Percentiles rank a stretch among this genome's conserved stretches.
phyloP scores from a whole-genome alignment of 30 jellyfish, hydroid and myxozoan species.

The Aurelia sp. region DNA sequence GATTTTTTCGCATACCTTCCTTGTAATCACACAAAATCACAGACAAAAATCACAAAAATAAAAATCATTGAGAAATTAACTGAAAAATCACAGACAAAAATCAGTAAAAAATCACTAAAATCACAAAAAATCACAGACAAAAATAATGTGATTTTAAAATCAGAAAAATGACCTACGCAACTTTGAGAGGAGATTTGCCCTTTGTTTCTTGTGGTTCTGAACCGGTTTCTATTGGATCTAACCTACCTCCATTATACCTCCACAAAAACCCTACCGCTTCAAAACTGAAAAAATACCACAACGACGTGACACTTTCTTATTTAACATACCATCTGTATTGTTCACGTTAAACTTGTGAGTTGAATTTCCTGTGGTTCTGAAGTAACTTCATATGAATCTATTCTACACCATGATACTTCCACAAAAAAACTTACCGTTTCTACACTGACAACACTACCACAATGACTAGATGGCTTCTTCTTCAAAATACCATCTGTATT shows the following conservation, averaged over 20 bases:
- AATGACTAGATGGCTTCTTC: conserved; percentile 72
- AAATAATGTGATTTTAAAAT: no score
- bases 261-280: conserved; percentile 76
- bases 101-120: no score
- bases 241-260: not conserved
- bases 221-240: conserved; percentile 26
- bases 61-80: no score
- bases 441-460: conserved; percentile 88
- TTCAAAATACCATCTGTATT: conserved; percentile 20
- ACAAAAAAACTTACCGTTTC: conserved; percentile 82
- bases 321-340: conserved; percentile 10
- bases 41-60: no score
- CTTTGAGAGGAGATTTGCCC: no score
- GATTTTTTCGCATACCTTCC: no score
- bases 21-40: no score
- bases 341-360: conserved; percentile 62
- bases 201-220: conserved; percentile 48
- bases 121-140: no score
- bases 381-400: conserved; percentile 27
- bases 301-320: conserved; percentile 64
- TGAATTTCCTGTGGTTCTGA: conserved; percentile 58
- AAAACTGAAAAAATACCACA: conserved; percentile 79
- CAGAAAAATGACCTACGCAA: no score
- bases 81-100: no score
- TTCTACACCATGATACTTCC: not conserved